Evolutionary conservation across 35 echinoderm and acorn worm species (phyloP).

Genomic region (Acanthaster planci): DNA sequence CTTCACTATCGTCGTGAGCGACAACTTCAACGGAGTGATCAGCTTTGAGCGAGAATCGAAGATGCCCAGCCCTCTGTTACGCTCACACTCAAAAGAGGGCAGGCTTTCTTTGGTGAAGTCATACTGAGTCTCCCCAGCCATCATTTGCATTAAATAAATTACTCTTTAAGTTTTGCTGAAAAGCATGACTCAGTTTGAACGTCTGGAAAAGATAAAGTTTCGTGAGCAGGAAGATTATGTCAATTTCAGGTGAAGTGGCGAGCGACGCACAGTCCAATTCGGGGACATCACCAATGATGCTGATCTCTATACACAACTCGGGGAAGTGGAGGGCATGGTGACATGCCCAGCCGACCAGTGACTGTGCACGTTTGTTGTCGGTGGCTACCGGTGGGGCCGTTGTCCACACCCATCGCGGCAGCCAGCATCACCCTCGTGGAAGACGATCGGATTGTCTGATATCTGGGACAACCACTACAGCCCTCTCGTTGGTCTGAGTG

Average conservation of each 20-base stretch:
- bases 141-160: too few relatives aligned
- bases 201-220: too few relatives aligned
- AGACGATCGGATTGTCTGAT: slow-evolving; percentile 40
- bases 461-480: slow-evolving; percentile 71
- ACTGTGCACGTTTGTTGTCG: slow-evolving; percentile 65
- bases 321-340: slow-evolving; percentile 47
- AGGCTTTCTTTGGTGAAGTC: slow-evolving; percentile 92
- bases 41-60: slow-evolving; percentile 75
- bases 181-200: too few relatives aligned
- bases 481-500: slow-evolving; percentile 32
- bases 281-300: slow-evolving; percentile 47
- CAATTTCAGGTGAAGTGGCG: slow-evolving; percentile 74
- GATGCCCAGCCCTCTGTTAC: slow-evolving; percentile 57
- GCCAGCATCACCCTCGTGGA: slow-evolving; percentile 56
- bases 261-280: slow-evolving; percentile 57
- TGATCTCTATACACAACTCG: slow-evolving; percentile 58
- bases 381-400: slow-evolving; percentile 80
- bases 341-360: slow-evolving; percentile 49
- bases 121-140: slow-evolving; percentile 57
- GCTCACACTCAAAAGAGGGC: slow-evolving; percentile 70
- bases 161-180: too few relatives aligned
- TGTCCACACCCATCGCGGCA: slow-evolving; percentile 30
- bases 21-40: slow-evolving; percentile 94
- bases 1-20: slow-evolving; percentile 77
- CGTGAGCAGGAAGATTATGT: too few relatives aligned